Evolutionary conservation across 2,888 invertebrate genomes (phyloP), one percentile per base, ranked within the genome.

Genomic region (Drosophila mimica): DNA sequence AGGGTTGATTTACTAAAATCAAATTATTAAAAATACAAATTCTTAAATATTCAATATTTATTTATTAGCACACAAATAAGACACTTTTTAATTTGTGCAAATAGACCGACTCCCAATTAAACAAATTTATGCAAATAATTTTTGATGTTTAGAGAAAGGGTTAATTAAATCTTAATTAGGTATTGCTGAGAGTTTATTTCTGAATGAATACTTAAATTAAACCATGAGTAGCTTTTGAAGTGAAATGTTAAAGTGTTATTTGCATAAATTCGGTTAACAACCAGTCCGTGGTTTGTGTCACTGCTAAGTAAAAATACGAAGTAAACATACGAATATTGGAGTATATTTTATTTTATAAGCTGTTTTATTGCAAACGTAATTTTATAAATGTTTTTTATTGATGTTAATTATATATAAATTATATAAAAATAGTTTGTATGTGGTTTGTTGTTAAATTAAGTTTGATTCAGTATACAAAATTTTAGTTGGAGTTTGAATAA

Each of bases 251-350:
- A 43, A 25, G 5, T 46, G 15, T 46, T 25, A 46, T 46, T 20
- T 11, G 30, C 28, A 6, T 51, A 6, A 17, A 0, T 6, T 36
- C 0, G 7, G 36, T 36, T 17, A 36, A 30, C 31, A n/a, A 15
- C 25, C 38, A 13, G 31, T 0, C 1, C 0, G 0, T 17, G 75
- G 75, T 76, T 71, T 31, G 76, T 63, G 76, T 76, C 76, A 20
- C 30, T n/a, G 72, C 67, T 76, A 58, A 57, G 1, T 0, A 4
- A 4, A 25, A 46, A 15, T 25, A 8, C 2, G 0, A 0, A 2
- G 8, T 5, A 2, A 9, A 11, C 5, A 46, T 46, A 0, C 8
- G 4, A 25, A 25, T 15, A 4, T 46, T 25, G 8, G 4, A 4
- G 25, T 15, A 2, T 25, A 13, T 43, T 46, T 46, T 46, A 13